Evolutionary conservation across 2,888 invertebrate genomes (phyloP).

Genomic region (Priocnemis perturbator): DNA sequence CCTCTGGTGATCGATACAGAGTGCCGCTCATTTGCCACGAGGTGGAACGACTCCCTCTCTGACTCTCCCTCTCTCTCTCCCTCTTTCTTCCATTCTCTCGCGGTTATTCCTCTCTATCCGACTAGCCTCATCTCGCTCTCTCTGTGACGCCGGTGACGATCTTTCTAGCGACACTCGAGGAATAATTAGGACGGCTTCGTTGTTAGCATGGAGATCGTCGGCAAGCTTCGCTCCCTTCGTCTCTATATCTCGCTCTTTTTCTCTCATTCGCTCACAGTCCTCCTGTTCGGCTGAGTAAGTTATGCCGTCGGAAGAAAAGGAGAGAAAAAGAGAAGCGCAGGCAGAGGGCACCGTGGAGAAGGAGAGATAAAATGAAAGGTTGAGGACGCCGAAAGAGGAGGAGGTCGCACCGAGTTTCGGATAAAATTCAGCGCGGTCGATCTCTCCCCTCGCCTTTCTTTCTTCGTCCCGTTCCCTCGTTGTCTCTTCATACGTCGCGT

Average conservation of each 20-base stretch:
- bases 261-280: constrained; percentile 20
- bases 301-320: constrained; percentile 26
- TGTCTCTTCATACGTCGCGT: constrained; percentile 7
- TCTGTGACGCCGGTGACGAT: constrained; percentile 20
- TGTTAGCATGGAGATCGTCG: constrained; percentile 64
- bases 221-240: constrained; percentile 15
- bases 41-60: constrained; percentile 47
- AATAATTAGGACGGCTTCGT: constrained; percentile 66
- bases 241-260: constrained; percentile 24
- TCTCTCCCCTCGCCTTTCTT: constrained; percentile 17
- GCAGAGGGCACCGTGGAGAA: background rate
- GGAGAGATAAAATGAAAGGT: constrained; percentile 15
- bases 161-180: constrained; percentile 25
- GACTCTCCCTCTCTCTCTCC: constrained; percentile 15
- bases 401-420: constrained; percentile 56
- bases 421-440: constrained; percentile 56
- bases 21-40: constrained; percentile 58
- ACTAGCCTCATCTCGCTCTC: constrained; percentile 24
- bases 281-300: constrained; percentile 36
- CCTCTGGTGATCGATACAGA: constrained; percentile 58
- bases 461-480: constrained; percentile 17
- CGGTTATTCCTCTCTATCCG: constrained; percentile 18
- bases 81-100: constrained; percentile 19
- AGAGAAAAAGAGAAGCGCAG: constrained; percentile 26
- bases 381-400: constrained; percentile 15